phyloP scores from a whole-genome alignment of 2,888 invertebrate species.

The Dicycla oo region DNA sequence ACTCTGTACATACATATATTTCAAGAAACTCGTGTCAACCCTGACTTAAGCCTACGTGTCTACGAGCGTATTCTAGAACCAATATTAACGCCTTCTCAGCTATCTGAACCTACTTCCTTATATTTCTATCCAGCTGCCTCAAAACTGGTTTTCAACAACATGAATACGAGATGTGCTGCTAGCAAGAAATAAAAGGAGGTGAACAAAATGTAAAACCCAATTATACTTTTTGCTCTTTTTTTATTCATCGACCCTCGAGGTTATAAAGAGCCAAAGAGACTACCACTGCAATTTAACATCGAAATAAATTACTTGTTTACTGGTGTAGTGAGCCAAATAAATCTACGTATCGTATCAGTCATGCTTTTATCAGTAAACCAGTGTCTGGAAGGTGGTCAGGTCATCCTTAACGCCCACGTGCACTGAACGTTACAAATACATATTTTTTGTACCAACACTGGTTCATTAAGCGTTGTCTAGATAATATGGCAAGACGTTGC shows the following conservation, averaged over 20 bases:
- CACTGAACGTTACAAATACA: constrained; percentile 12
- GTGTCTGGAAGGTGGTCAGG: constrained; percentile 27
- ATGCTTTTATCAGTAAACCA: constrained; percentile 43
- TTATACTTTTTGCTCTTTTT: constrained; percentile 53
- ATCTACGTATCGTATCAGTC: constrained; percentile 20
- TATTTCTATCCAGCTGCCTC: constrained; percentile 57
- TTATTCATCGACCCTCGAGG: constrained; percentile 25
- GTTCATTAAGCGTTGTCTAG: constrained; percentile 31
- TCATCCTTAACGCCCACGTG: constrained; percentile 49
- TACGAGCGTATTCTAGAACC: constrained; percentile 47
- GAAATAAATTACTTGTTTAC: constrained; percentile 38
- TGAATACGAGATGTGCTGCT: constrained; percentile 53
- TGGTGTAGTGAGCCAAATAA: not conserved
- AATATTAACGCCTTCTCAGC: constrained; percentile 52
- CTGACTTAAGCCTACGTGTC: constrained; percentile 47
- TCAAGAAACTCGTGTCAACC: constrained; percentile 39
- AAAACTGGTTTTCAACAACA: constrained; percentile 55
- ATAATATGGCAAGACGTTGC: constrained; percentile 20
- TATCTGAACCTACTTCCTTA: constrained; percentile 59
- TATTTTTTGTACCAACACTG: constrained; percentile 24
- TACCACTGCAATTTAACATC: constrained; percentile 17
- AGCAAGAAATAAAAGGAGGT: constrained; percentile 48
- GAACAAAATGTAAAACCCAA: constrained; percentile 44
- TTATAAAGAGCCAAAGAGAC: constrained; percentile 16
- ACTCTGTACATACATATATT: not conserved